Evolutionary conservation across 2,113 vertebrate genomes (phyloP).

Genomic region (Alligator mississippiensis): DNA sequence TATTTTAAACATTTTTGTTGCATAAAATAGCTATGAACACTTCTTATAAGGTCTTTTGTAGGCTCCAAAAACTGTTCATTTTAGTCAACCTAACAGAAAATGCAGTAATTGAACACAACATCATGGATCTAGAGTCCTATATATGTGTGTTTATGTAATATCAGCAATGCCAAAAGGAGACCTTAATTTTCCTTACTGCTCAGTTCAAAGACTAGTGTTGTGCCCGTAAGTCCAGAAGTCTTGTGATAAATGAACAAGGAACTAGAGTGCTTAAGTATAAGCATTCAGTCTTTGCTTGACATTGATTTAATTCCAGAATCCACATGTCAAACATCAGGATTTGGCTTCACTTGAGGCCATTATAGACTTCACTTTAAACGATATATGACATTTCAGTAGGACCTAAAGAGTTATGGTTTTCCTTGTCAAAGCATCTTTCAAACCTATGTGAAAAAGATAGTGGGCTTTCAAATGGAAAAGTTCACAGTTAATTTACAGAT

Average conservation of each 20-base stretch:
- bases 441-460: conserved; percentile 27
- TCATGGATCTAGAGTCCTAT: background rate
- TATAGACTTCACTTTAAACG: conserved; percentile 41
- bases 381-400: conserved; percentile 37
- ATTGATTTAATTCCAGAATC: conserved; percentile 10
- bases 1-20: background rate
- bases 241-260: conserved; percentile 30
- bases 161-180: background rate
- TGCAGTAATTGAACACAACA: background rate
- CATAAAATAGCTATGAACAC: conserved; percentile 5
- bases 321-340: conserved; percentile 18
- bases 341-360: conserved; percentile 15
- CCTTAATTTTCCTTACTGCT: background rate
- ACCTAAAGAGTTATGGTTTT: conserved; percentile 58
- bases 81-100: background rate
- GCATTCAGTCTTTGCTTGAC: conserved; percentile 27
- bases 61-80: background rate
- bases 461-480: conserved; percentile 50
- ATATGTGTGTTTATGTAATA: background rate
- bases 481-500: conserved; percentile 11
- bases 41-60: background rate
- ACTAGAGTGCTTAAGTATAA: background rate
- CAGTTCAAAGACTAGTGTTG: conserved; percentile 1
- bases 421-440: conserved; percentile 53
- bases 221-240: background rate